Percentiles rank a stretch among this genome's conserved stretches.
These are phyloP conservation scores for Caretta caretta DNA, from an alignment of 2,113 vertebrate species.

Conservation along the genomic window DNA sequence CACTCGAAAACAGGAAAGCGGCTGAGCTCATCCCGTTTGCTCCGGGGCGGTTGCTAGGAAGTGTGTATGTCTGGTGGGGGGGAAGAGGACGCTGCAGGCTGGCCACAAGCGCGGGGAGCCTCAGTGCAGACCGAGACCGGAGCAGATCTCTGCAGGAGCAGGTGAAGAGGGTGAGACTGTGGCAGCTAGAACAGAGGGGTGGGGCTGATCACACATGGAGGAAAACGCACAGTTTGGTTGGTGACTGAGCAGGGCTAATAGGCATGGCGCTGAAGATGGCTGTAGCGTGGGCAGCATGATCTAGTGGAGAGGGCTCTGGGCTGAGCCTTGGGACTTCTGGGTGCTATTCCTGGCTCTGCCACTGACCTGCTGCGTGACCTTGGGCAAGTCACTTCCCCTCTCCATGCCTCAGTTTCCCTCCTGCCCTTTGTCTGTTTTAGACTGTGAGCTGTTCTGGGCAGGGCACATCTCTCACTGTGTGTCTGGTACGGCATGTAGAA, in stretches of 20 bases:
- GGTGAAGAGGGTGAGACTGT: not conserved
- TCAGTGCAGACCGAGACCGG: not conserved
- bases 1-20: slow-evolving; percentile 59
- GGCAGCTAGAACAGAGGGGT: not conserved
- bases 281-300: not conserved
- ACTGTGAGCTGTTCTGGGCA: not conserved
- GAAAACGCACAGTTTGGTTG: not conserved
- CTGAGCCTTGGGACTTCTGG: not conserved
- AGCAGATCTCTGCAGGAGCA: not conserved
- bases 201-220: not conserved
- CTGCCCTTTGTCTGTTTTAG: not conserved
- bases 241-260: not conserved
- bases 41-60: not conserved
- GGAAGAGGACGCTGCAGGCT: too few species aligned
- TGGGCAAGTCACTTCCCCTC: not conserved
- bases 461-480: not conserved
- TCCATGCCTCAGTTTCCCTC: not conserved
- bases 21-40: slow-evolving; percentile 58
- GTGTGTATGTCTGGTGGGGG: too few species aligned
- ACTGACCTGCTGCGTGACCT: not conserved
- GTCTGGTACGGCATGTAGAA: not conserved
- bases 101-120: not conserved
- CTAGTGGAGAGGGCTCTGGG: not conserved
- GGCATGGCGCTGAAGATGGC: not conserved
- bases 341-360: not conserved